Conservation (phyloP, 2,797 vertebrate species). For the Rhinella marina region DNA sequence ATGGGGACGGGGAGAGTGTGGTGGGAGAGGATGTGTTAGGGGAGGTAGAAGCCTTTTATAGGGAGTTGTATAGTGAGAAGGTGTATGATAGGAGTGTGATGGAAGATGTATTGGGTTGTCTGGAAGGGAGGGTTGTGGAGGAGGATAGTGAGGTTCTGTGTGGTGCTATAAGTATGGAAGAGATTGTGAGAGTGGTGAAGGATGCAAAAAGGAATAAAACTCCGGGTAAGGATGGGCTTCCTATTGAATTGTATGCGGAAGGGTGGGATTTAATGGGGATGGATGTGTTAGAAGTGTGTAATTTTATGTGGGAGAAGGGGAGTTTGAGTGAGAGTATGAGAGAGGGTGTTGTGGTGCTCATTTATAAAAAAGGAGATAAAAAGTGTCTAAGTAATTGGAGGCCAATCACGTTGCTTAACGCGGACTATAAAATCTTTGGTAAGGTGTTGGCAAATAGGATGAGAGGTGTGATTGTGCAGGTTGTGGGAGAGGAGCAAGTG, state of each 20-base stretch:
- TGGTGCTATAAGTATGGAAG: background rate
- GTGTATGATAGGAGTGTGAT: background rate
- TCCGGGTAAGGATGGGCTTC: background rate
- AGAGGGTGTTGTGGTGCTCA: no score
- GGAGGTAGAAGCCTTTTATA: background rate
- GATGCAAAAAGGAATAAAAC: background rate
- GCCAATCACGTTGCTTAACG: background rate
- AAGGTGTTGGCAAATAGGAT: background rate
- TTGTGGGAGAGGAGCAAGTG: no score
- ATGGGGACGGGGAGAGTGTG: background rate
- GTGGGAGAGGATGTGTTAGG: background rate
- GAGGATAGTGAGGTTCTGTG: background rate
- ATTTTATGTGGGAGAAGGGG: background rate
- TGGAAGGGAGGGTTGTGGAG: background rate
- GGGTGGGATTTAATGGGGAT: background rate
- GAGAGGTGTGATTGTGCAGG: background rate
- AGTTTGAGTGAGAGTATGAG: no score
- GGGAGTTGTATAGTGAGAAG: background rate
- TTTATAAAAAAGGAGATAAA: no score
- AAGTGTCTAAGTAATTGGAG: no score
- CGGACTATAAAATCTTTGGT: background rate
- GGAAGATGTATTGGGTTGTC: background rate
- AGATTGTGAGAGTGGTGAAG: background rate
- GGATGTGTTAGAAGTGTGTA: no score
- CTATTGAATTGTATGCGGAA: background rate